Percentiles rank a stretch among this genome's conserved stretches.
Evolutionary conservation across 2,113 vertebrate species (phyloP).

Genomic region (Malaclemys terrapin): DNA sequence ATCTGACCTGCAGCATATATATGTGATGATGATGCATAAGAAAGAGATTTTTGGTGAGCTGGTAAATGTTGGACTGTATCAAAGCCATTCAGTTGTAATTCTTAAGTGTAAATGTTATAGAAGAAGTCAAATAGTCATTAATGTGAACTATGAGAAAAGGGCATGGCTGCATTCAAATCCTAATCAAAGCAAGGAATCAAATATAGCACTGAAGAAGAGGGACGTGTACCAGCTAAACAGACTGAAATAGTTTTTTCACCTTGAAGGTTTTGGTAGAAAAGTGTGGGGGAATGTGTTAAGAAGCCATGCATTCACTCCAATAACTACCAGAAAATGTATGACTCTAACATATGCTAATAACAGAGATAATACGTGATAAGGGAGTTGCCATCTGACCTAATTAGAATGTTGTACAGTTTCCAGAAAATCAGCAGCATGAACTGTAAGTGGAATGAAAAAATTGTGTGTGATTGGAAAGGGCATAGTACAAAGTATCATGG

Average conservation of each 20-base stretch:
- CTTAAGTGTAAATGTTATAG: neutral
- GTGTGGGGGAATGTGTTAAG: neutral
- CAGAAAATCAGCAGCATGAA: fast-evolving
- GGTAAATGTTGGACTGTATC: neutral
- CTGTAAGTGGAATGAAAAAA: conserved; percentile 21
- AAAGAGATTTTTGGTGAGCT: neutral
- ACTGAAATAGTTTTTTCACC: neutral
- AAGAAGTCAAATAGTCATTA: neutral
- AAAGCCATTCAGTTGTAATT: neutral
- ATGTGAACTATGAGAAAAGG: neutral
- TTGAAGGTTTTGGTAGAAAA: neutral
- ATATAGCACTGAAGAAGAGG: neutral
- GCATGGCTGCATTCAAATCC: neutral
- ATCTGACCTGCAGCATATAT: neutral
- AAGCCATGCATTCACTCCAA: neutral
- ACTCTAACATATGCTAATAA: conserved; percentile 21
- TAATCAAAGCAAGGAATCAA: neutral
- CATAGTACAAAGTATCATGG: neutral
- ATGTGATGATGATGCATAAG: neutral
- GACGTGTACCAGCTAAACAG: neutral
- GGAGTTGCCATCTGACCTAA: neutral
- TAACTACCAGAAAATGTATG: neutral
- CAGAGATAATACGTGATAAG: conserved; percentile 50
- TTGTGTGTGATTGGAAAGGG: neutral
- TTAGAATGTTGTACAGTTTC: conserved; percentile 13